phyloP scores from a whole-genome alignment of 2,113 vertebrate genomes.

The Chrysochloris asiatica region DNA sequence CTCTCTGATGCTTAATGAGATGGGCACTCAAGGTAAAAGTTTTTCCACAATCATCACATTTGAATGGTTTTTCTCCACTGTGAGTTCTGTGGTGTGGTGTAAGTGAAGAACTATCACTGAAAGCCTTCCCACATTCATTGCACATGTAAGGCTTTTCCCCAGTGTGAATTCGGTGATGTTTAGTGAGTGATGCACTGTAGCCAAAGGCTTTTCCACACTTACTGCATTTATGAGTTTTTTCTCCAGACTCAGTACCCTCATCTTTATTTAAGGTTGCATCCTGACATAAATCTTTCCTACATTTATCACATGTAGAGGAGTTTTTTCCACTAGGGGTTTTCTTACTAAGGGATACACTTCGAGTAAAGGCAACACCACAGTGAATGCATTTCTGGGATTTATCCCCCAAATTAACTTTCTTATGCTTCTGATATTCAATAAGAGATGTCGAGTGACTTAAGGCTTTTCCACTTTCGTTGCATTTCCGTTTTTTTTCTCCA shows the following conservation, averaged over 20 bases:
- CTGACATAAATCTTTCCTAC: constrained; percentile 25
- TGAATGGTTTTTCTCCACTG: constrained; percentile 65
- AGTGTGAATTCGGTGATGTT: constrained; percentile 56
- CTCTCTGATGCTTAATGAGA: constrained; percentile 74
- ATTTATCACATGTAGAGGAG: constrained; percentile 52
- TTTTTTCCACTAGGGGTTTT: background rate
- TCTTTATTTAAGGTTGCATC: constrained; percentile 9
- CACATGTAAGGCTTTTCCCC: constrained; percentile 73
- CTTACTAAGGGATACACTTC: background rate
- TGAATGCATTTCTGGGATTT: constrained; percentile 55
- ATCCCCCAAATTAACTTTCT: background rate
- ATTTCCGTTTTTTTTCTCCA: constrained; percentile 59
- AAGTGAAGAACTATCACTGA: constrained; percentile 54
- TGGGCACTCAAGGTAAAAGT: constrained; percentile 61
- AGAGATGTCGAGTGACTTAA: constrained; percentile 15
- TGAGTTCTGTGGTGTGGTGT: constrained; percentile 44
- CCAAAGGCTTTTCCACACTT: constrained; percentile 79
- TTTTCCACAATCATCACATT: constrained; percentile 56
- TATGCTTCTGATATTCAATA: constrained; percentile 44
- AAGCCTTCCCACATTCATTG: constrained; percentile 74
- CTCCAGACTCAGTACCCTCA: constrained; percentile 29
- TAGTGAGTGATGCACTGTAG: constrained; percentile 35
- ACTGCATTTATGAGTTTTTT: constrained; percentile 72
- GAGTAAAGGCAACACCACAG: constrained; percentile 58
- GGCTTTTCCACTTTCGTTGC: background rate